Conservation (phyloP, 2,888 invertebrate species). For the Drosophila villosipedis region DNA sequence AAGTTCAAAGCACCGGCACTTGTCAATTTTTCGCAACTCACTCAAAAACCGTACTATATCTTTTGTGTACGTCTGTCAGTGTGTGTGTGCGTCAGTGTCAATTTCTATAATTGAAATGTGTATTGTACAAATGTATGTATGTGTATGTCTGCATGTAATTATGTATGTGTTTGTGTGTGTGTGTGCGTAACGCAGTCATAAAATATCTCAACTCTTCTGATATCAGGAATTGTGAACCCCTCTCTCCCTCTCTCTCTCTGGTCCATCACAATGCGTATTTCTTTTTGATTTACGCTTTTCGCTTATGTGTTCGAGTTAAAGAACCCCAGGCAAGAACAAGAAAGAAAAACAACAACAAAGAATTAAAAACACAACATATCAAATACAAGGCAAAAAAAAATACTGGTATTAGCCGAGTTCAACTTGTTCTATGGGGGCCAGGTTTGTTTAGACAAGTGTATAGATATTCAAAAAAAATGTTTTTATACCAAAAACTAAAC, state of each 20-base stretch:
- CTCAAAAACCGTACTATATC: conserved; percentile 14
- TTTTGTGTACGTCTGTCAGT: conserved; percentile 49
- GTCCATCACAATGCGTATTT: conserved; percentile 11
- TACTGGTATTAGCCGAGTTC: conserved; percentile 44
- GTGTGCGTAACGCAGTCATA: conserved; percentile 4
- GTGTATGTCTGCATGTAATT: conserved; percentile 10
- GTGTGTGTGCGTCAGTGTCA: conserved; percentile 22
- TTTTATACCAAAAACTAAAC: not conserved
- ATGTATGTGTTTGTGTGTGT: too few species aligned
- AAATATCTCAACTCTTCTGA: conserved; percentile 9
- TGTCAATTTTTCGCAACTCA: conserved; percentile 51
- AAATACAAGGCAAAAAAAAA: conserved; percentile 8
- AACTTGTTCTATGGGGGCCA: conserved; percentile 29
- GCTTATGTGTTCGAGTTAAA: conserved; percentile 12
- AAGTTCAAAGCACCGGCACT: conserved; percentile 61
- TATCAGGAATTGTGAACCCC: conserved; percentile 13
- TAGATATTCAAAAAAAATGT: not conserved
- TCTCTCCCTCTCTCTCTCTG: not conserved
- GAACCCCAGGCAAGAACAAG: conserved; percentile 4
- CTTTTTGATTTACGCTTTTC: conserved; percentile 27
- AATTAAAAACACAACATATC: not conserved
- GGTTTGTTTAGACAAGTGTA: conserved; percentile 43
- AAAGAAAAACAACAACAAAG: not conserved
- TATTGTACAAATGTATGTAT: conserved; percentile 30
- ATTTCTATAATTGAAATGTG: conserved; percentile 55